Conservation (phyloP, 2,888 invertebrate genomes). For the Lepeophtheirus nordmannii region DNA sequence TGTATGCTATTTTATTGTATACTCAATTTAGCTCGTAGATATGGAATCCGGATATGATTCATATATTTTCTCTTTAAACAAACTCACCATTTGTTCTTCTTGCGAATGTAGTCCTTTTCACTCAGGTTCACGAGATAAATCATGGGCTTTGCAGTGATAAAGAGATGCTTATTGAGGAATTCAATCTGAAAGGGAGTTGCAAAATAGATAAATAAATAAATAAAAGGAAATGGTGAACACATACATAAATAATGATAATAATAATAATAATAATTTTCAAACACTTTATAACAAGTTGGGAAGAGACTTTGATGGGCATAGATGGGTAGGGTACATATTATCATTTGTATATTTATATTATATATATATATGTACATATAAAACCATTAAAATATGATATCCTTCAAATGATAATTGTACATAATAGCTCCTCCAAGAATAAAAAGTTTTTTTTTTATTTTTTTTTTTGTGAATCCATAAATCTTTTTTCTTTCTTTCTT, state of each 20-base stretch:
- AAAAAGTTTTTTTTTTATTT: slow-evolving; percentile 1
- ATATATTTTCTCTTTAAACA: background rate
- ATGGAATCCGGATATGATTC: no score
- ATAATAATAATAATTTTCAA: slow-evolving; percentile 6
- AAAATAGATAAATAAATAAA: background rate
- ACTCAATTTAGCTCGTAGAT: no score
- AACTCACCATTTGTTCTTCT: slow-evolving; percentile 57
- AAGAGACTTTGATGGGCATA: no score
- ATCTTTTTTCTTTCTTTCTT: background rate
- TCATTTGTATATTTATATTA: no score
- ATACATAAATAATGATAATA: slow-evolving; percentile 11
- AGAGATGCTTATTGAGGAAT: slow-evolving; percentile 82
- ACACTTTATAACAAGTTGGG: no score
- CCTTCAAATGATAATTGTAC: slow-evolving; percentile 18
- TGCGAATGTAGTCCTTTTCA: slow-evolving; percentile 92
- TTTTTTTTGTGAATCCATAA: background rate
- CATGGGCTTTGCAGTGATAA: slow-evolving; percentile 91
- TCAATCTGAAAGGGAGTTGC: slow-evolving; percentile 60
- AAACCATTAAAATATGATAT: background rate
- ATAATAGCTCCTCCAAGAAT: background rate
- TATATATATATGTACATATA: no score
- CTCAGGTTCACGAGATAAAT: slow-evolving; percentile 92
- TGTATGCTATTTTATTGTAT: no score
- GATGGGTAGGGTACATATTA: no score
- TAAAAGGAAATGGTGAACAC: background rate